Percentiles rank a stretch among this genome's conserved stretches.
These are phyloP conservation scores for Aspidiotus destructor DNA, from an alignment of 2,888 invertebrate species.

Conservation along the genomic window DNA sequence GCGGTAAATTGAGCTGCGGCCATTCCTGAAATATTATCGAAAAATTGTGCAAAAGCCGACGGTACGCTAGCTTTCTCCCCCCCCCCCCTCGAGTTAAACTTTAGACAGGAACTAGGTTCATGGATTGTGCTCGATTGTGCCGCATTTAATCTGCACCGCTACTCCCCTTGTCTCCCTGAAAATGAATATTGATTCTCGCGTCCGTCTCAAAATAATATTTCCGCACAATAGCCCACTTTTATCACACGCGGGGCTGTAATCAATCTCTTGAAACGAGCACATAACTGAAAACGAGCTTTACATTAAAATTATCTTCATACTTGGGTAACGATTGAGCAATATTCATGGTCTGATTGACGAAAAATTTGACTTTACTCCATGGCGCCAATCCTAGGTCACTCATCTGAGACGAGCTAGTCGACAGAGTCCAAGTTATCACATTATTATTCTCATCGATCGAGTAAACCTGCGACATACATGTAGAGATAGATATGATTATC, in stretches of 20 bases:
- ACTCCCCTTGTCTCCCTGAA: too few relatives aligned
- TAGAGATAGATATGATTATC: not conserved
- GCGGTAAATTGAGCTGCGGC: too few relatives aligned
- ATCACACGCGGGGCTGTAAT: not conserved
- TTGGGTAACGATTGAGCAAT: slow-evolving; percentile 10
- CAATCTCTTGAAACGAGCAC: too few relatives aligned
- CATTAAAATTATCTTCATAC: not conserved
- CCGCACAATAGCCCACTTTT: not conserved
- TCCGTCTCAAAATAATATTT: too few relatives aligned
- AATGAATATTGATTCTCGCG: too few relatives aligned
- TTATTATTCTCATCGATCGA: slow-evolving; percentile 15
- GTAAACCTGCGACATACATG: slow-evolving; percentile 5
- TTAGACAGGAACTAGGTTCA: too few relatives aligned
- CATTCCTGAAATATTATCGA: too few relatives aligned
- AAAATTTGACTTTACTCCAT: slow-evolving; percentile 28
- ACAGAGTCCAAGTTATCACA: slow-evolving; percentile 22
- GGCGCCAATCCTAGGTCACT: slow-evolving; percentile 19
- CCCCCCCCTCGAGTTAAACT: too few relatives aligned
- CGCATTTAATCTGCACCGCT: too few relatives aligned
- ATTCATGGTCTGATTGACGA: slow-evolving; percentile 20
- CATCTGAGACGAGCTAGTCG: not conserved
- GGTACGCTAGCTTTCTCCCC: too few relatives aligned
- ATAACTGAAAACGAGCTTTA: not conserved
- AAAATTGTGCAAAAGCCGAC: too few relatives aligned
- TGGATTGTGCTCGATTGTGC: too few relatives aligned